Evolutionary conservation across 2,113 vertebrate genomes (phyloP).

Genomic region (Lates calcarifer): DNA sequence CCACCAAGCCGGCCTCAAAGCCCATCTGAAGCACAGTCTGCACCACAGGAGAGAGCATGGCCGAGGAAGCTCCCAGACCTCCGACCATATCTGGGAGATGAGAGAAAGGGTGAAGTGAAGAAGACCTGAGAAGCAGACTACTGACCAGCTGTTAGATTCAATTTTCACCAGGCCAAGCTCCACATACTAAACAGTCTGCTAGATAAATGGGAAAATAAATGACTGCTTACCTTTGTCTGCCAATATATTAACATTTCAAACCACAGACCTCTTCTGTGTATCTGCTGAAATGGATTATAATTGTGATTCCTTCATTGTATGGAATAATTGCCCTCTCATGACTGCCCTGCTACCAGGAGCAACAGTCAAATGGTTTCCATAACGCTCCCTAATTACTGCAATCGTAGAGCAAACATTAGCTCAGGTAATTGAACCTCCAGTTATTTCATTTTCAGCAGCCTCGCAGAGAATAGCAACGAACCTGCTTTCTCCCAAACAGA

Average conservation of each 20-base stretch:
- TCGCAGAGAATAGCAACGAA: constrained; percentile 3
- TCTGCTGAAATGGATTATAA: constrained; percentile 21
- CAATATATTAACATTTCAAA: constrained; percentile 32
- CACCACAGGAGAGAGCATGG: constrained; percentile 76
- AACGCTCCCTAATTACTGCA: constrained; percentile 21
- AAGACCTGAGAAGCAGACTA: background rate
- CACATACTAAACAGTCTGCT: background rate
- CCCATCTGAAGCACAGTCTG: constrained; percentile 87
- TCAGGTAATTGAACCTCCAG: constrained; percentile 33
- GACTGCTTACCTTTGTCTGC: background rate
- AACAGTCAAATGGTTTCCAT: constrained; percentile 30
- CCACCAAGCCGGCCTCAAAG: constrained; percentile 81
- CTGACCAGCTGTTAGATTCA: background rate
- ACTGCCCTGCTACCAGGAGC: constrained; percentile 32
- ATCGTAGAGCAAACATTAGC: constrained; percentile 42
- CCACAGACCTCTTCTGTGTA: constrained; percentile 1
- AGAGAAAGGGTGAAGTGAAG: constrained; percentile 29
- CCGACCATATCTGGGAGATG: constrained; percentile 78
- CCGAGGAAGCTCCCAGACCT: constrained; percentile 59
- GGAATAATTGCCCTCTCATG: constrained; percentile 41
- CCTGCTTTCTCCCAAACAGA: background rate
- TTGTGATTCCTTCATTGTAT: constrained; percentile 18
- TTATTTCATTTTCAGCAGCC: constrained; percentile 38
- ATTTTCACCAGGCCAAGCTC: background rate
- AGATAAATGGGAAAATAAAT: constrained; percentile 1